A percentile compares a stretch with the other conserved stretches of the same genome.
Evolutionary conservation across 2,113 vertebrate genomes (phyloP).

Genomic region (Syrrhaptes paradoxus): DNA sequence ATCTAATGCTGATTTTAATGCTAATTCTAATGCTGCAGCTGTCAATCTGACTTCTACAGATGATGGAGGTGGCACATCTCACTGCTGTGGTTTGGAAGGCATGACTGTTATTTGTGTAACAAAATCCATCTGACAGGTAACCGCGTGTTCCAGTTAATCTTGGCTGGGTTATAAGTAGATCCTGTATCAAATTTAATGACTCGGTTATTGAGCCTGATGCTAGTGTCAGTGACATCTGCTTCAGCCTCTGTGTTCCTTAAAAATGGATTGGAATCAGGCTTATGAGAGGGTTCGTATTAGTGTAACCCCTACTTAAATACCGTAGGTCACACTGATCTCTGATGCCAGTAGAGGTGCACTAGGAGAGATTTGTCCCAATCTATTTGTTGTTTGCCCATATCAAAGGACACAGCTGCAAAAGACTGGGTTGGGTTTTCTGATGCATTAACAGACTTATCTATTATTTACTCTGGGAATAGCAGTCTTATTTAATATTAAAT

Average conservation of each 20-base stretch:
- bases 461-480: conserved; percentile 29
- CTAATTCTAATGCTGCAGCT: neutral
- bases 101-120: neutral
- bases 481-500: conserved; percentile 14
- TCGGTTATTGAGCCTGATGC: neutral
- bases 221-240: conserved; percentile 13
- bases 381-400: neutral
- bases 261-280: neutral
- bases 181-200: neutral
- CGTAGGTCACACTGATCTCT: neutral
- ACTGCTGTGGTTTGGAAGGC: neutral
- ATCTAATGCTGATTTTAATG: neutral
- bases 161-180: conserved; percentile 8
- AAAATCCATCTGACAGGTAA: neutral
- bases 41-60: neutral
- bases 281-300: neutral
- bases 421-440: neutral
- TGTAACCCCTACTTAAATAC: neutral
- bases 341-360: neutral
- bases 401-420: neutral
- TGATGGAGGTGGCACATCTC: neutral
- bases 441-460: neutral
- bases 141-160: conserved; percentile 18
- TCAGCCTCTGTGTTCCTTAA: neutral
- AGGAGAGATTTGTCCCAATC: neutral